Evolutionary conservation across 2,797 vertebrate genomes (phyloP), one percentile per base, ranked within the genome.

Genomic region (Falco rusticolus): DNA sequence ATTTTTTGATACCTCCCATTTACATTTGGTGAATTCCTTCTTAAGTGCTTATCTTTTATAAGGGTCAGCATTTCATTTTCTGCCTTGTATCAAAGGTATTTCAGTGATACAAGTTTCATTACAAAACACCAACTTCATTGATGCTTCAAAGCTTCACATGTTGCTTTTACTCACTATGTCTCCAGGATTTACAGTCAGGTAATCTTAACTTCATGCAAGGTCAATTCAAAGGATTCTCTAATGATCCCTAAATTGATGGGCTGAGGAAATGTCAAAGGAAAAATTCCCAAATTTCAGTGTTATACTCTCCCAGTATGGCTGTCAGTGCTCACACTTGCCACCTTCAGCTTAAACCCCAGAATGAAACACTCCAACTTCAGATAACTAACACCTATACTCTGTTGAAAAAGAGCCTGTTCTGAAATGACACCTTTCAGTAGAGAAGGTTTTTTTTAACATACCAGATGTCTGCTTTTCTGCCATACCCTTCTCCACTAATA

Each of bases 401-500:
- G 28, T 3, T n/a, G 25, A 41, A 80, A 90, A 65, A 77, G 9
- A 43, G 12, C 56, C 48, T 18, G 6, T 64, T 72, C 59, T 33
- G 51, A 83, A 54, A 72, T 16, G 0, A 74, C 37, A 28, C 47
- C 79, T 92, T 84, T 72, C n/a, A 57, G 47, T 33, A 70, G 66
- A 93, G n/a, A 82, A 68, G 18, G 7, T 0, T 53, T 37, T 56
- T 28, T 61, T 56, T 74, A 57, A 96, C 98, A 96, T 98, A 99
- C 99, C 99, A 99, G 97, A 99, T 99, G 96, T 99, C 99, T 6
- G 99, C 99, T 97, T 99, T 99, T 93, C 99, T 98, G 93, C 99
- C 99, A 2, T 99, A 99, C 25, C 99, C 99, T 96, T 99, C 99
- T 66, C 99, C 99, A n/a, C 99, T 99, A 97, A 99, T 99, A 74